Evolutionary conservation across 64 coral and sea anemone genomes (phyloP).

Genomic region (Dendronephthya gigantea): DNA sequence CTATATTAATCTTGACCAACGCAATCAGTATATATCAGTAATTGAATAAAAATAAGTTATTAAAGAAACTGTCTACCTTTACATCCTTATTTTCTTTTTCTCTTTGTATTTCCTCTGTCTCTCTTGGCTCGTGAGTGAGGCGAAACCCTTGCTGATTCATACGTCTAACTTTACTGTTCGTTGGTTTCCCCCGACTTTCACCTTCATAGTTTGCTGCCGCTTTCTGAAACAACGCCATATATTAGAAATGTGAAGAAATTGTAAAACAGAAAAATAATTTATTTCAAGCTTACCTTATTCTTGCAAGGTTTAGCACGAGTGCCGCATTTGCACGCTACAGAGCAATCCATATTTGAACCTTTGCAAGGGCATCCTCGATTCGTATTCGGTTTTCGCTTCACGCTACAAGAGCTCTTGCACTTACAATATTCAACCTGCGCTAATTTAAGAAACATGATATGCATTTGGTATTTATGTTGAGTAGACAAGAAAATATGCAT

Average conservation of each 20-base stretch:
- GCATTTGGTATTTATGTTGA: no score
- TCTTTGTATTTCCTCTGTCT: neutral
- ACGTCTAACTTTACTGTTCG: no score
- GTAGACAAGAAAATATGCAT: no score
- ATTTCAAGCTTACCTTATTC: neutral
- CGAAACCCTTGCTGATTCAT: neutral
- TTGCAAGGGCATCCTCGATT: neutral
- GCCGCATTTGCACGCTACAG: neutral
- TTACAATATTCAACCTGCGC: neutral
- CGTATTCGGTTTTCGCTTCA: neutral
- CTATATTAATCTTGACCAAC: no score
- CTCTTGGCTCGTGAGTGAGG: neutral
- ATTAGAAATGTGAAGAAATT: neutral
- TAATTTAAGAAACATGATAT: no score
- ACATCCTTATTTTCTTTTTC: neutral
- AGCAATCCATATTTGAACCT: neutral
- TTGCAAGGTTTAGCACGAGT: neutral
- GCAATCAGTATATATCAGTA: no score
- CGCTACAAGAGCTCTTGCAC: neutral
- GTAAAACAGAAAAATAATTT: no score
- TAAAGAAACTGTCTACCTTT: no score
- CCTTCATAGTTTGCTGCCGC: no score
- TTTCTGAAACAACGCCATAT: no score
- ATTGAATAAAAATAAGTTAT: no score
- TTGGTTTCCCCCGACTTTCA: no score